Evolutionary conservation across 2,797 vertebrate genomes (phyloP), one percentile per base, ranked within the genome.

Genomic region (Masticophis lateralis): DNA sequence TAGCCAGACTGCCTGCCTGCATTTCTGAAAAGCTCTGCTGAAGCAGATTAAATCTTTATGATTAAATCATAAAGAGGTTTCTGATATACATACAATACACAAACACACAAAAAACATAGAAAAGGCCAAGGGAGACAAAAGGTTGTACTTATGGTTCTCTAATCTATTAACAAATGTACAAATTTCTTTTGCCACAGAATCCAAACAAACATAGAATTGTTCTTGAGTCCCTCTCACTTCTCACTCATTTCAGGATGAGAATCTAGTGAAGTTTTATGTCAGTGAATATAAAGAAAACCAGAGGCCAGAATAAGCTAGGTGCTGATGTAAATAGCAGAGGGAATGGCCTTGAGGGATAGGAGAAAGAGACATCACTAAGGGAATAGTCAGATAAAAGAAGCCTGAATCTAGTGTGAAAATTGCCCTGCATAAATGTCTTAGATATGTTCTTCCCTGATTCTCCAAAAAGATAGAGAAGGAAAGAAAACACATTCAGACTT

Each of bases 11-110:
- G 6, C 4, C 66, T 83, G 4, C n/a, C 94, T 63, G 93, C 91
- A 93, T 90, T 57, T 91, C 93, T 93, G 20, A 43, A 95, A 57
- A 43, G 37, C 51, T 92, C 92, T 92, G 92, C 89, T 92, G 16
- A 69, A 53, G 69, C 53, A 92, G 89, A 94, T 92, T 92, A 91
- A 94, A 86, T 87, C 69, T 63, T 63, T 63, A 63, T 28, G 27
- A 28, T 28, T 28, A 63, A 63, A 63, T 63, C 27, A 92, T 89
- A 83, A 92, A 86, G 91, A 86, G 53, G 27, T 66, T 89, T 22
- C 69, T 53, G 66, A 59, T 86, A 79, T 28, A 86, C 47, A 89
- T 69, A 32, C 66, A 32, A 18, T 7, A 32, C n/a, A 8, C n/a
- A 69, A 32, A 32, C n/a, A 69, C 14, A 18, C 11, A 69, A 37